Evolutionary conservation across 2,888 invertebrate genomes (phyloP), one percentile per base, ranked within the genome.

Genomic region (Hanleya hanleyi): DNA sequence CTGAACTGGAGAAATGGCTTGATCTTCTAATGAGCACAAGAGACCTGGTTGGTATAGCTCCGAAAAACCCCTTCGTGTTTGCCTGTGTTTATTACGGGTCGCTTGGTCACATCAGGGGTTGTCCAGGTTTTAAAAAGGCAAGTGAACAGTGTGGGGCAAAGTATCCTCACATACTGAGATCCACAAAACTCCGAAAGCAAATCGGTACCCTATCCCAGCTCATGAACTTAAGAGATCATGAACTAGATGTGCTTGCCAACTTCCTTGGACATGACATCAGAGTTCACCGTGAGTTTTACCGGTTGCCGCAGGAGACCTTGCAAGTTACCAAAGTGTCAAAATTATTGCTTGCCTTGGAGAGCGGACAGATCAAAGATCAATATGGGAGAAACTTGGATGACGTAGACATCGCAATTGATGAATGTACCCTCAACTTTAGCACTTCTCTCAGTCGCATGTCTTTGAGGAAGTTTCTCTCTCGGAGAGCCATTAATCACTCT

Each of bases 171-270:
- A n/a, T n/a, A n/a, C 22, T 69, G 18, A 5, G 22, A 33, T 65
- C 65, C 35, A 70, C 65, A 22, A 29, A 32, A 18, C 49, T 70
- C 4, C 12, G 70, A 26, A 70, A 70, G 26, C 70, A 70, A n/a
- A 33, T 65, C 5, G 70, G 32, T 6, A 70, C 70, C 7, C 36
- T 70, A 15, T 33, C 47, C 4, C 70, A 70, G 35, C 32, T 70
- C 4, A 29, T 70, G 12, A 70, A 70, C 22, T 33, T 70, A 12
- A 49, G 38, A 26, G 47, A 70, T 7, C 65, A 70, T 35, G 65
- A 70, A 65, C 49, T 70, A 22, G 70, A 70, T 49, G 32, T 70
- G 15, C 41, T 70, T 4, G 70, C 70, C 18, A 65, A 37, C 12
- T 70, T 70, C 33, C 32, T 70, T 26, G 70, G 70, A 2, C 69